A percentile compares a stretch with the other conserved stretches of the same genome.
Conservation (phyloP, 2,888 invertebrate species). For the Chironomus riparius region DNA sequence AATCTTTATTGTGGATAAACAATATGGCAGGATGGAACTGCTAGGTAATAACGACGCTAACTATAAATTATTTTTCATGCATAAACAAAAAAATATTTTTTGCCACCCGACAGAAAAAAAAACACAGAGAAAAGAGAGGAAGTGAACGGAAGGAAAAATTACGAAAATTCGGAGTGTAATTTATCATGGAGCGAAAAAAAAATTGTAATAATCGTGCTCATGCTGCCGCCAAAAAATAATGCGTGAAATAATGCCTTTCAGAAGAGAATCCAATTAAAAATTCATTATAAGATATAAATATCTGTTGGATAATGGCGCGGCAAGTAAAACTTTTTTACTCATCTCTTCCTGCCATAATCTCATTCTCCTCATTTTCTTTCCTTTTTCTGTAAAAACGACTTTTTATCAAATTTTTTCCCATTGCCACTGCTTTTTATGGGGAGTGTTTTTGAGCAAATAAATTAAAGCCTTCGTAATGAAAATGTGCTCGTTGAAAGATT, state of each 20-base stretch:
- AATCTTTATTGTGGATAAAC: conserved; percentile 22
- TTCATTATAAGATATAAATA: conserved; percentile 27
- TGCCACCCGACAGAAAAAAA: neutral
- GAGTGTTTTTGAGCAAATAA: neutral
- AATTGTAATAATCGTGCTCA: neutral
- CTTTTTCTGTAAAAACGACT: neutral
- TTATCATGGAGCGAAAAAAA: conserved; percentile 20
- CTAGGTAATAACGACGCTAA: conserved; percentile 8
- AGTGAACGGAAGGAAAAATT: conserved; percentile 26
- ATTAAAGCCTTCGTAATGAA: neutral
- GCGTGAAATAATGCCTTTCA: conserved; percentile 26
- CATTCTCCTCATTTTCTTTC: neutral
- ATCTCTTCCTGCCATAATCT: neutral
- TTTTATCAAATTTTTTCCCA: no score
- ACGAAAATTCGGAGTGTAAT: conserved; percentile 25
- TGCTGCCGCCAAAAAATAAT: conserved; percentile 8
- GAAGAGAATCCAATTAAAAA: conserved; percentile 27
- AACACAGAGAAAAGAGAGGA: neutral
- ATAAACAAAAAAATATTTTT: conserved; percentile 5
- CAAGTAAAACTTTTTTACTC: conserved; percentile 17
- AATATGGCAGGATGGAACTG: conserved; percentile 3
- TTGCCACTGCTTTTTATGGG: neutral
- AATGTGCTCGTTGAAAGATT: no score
- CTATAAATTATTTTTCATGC: conserved; percentile 25
- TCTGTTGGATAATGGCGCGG: conserved; percentile 19